Evolutionary conservation across 1,140 invertebrate species (phyloP).

Genomic region (Phymorhynchus buccinoides): DNA sequence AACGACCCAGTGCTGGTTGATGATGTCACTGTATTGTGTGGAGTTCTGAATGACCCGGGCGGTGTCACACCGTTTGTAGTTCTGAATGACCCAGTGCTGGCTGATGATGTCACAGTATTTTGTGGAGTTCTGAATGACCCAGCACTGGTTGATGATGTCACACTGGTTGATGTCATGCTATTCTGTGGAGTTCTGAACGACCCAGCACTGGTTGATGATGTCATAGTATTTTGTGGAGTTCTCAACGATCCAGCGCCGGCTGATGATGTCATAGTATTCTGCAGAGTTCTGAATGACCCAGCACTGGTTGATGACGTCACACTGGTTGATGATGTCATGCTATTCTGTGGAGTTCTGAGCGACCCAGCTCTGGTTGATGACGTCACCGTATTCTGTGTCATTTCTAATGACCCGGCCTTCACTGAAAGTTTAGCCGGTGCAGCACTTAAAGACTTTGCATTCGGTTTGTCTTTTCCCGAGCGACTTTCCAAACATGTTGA

Average conservation of each 20-base stretch:
- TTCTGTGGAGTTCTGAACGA: background rate
- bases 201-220: background rate
- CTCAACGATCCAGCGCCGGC: background rate
- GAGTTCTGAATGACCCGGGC: background rate
- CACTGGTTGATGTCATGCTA: background rate
- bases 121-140: constrained; percentile 7
- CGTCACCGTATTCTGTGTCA: background rate
- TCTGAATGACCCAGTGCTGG: background rate
- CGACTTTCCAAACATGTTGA: background rate
- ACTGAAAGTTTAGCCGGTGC: too few species aligned
- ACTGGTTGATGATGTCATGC: background rate
- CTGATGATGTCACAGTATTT: background rate
- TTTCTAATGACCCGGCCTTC: background rate
- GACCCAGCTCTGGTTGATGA: too few species aligned
- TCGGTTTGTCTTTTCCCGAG: background rate
- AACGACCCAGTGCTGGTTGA: background rate
- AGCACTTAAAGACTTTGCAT: background rate
- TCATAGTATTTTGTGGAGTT: background rate
- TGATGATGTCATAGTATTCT: background rate
- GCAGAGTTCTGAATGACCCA: background rate
- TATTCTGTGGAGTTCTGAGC: background rate
- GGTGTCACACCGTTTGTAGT: background rate
- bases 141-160: background rate
- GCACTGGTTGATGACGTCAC: background rate
- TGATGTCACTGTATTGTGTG: background rate